phyloP scores from a whole-genome alignment of 1,140 invertebrate species.

The Physella acuta region DNA sequence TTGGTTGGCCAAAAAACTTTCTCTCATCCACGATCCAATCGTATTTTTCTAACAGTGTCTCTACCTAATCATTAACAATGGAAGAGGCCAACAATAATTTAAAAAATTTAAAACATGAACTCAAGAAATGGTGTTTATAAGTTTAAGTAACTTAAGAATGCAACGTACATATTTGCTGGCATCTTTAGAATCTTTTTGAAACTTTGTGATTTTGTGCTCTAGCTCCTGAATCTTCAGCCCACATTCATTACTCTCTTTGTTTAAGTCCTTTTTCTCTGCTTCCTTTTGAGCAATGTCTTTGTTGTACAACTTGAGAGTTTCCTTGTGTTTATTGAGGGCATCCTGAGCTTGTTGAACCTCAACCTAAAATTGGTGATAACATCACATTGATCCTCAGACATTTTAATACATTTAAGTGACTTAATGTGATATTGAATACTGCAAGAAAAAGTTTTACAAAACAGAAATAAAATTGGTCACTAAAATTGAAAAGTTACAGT shows the following conservation, averaged over 20 bases:
- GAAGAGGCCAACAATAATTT: too few relatives aligned
- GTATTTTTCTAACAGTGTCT: slow-evolving; percentile 65
- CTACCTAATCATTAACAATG: too few relatives aligned
- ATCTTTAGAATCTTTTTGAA: slow-evolving; percentile 60
- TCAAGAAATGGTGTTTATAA: not conserved
- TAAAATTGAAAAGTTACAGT: too few relatives aligned
- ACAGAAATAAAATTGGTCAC: too few relatives aligned
- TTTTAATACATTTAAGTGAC: too few relatives aligned
- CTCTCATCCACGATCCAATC: slow-evolving; percentile 81
- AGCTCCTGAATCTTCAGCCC: slow-evolving; percentile 79
- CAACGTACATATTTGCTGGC: slow-evolving; percentile 58
- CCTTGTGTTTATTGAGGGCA: slow-evolving; percentile 75
- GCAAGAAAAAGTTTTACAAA: too few relatives aligned
- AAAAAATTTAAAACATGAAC: not conserved
- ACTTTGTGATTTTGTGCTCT: slow-evolving; percentile 67
- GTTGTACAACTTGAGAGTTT: slow-evolving; percentile 73
- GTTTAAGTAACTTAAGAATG: not conserved
- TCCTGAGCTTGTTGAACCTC: slow-evolving; percentile 62
- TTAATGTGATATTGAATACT: too few relatives aligned
- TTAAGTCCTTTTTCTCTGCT: slow-evolving; percentile 72
- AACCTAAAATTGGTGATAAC: too few relatives aligned
- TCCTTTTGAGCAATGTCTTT: slow-evolving; percentile 71
- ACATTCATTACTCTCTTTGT: slow-evolving; percentile 66
- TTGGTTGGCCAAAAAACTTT: slow-evolving; percentile 75
- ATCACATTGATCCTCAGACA: too few relatives aligned